Evolutionary conservation across 1,140 invertebrate genomes (phyloP), one percentile per base, ranked within the genome.

Genomic region (Cherax destructor): DNA sequence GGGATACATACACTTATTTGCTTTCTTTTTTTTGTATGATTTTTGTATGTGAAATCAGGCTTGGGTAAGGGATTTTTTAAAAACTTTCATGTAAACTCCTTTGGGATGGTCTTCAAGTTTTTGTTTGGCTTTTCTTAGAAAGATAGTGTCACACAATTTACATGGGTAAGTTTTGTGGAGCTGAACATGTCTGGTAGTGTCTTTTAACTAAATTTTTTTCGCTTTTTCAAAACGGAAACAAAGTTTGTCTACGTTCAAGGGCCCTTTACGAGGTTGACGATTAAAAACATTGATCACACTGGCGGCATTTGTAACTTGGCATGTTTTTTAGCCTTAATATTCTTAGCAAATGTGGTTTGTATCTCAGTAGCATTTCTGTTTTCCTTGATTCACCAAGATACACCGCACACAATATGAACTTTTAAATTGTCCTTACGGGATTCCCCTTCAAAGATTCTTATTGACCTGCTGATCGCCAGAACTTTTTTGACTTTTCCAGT

Each of bases 201-300:
- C 30, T 93, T 91, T 1, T 90, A 89, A 65, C 86, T 93, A 74
- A 91, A 93, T 61, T 93, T 93, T 52, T 92, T 92, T 41, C 77
- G 74, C 92, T 3, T 87, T 91, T 41, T 89, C 87, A 78, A 90
- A 93, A 74, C 88, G 89, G 59, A 86, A 87, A 72, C 86, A 79
- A 41, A 89, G 83, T 93, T 50, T 93, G 92, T 21, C 92, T 69
- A 11, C 92, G 80, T 65, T 93, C 92, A 90, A 93, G 69, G 92
- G 92, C 61, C 92, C 84, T 6, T 92, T 83, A 16, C 92, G 74
- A 50, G 90, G 87, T 59, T 92, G 90, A 18, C 92, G 89, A 47
- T 91, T 93, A 24, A 92, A 65, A 93, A 93, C 52, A 93, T 69
- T 93, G 92, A 56, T 93, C 92, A 90, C 92, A 93, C 90, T 93